Conservation (phyloP, 2,113 vertebrate genomes). For the Eidolon helvum region DNA sequence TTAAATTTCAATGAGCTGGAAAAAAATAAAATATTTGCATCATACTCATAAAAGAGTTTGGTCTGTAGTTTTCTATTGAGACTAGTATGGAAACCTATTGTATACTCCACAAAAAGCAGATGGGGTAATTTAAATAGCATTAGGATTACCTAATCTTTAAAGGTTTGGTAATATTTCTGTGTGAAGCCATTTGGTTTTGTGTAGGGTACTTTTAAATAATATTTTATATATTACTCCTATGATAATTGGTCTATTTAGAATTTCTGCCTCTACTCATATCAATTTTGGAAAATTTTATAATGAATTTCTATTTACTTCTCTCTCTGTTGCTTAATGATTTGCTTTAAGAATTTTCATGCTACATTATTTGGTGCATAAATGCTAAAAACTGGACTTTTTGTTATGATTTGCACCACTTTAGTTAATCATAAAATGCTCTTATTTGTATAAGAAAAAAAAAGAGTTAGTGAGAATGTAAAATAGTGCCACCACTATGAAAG, state of each 20-base stretch:
- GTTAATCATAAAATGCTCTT: neutral
- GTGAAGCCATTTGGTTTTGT: neutral
- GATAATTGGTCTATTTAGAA: neutral
- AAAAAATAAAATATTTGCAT: neutral
- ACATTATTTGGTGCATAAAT: neutral
- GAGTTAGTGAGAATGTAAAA: neutral
- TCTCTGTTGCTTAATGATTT: neutral
- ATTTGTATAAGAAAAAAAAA: neutral
- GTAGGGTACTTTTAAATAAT: neutral
- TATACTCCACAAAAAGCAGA: neutral
- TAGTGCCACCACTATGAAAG: neutral
- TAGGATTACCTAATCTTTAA: neutral
- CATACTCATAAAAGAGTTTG: neutral
- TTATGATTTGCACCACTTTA: neutral
- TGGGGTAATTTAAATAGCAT: neutral
- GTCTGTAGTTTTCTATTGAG: neutral
- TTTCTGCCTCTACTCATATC: neutral
- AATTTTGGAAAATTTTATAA: neutral
- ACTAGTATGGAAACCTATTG: neutral
- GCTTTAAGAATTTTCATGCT: neutral
- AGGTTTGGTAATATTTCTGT: neutral
- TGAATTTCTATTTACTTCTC: neutral
- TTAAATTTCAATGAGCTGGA: neutral
- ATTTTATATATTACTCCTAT: neutral
- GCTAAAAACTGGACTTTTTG: neutral